Evolutionary conservation across 2,888 invertebrate species (phyloP), one percentile per base, ranked within the genome.

Genomic region (Platycnemis pennipes): DNA sequence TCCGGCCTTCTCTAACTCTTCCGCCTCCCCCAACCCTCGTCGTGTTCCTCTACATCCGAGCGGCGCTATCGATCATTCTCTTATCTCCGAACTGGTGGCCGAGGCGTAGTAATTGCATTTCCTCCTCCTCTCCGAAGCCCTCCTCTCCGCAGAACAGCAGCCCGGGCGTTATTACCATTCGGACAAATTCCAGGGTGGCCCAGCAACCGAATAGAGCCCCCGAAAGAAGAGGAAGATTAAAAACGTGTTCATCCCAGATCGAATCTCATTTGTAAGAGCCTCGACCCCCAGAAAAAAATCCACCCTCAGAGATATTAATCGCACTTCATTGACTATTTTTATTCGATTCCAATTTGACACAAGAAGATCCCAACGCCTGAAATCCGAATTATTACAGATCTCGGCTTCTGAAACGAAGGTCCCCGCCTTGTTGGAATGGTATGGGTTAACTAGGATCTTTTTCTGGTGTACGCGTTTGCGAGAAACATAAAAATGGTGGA

Each of bases 61-160:
- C 26, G 26, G 22, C n/a, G 26, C 63, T 22, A 63, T 63, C 63
- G 63, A 63, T 63, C 63, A 63, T 63, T 63, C 63, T 63, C 63
- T 63, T 63, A 63, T 63, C 63, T 63, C 63, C n/a, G 63, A 49
- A 49, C 13, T 49, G 49, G 11, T 16, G 49, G 63, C n/a, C 63
- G 63, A 63, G 63, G 63, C 63, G 63, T n/a, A 63, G n/a, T 63
- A 63, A 63, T 63, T 63, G 63, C 63, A 63, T 63, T 63, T 63
- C 63, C 63, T 63, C 8, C 63, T n/a, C 63, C n/a, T 8, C n/a
- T 7, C 26, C 26, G n/a, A 63, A 63, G 2, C 26, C 63, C 63
- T 63, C 63, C 7, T n/a, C 63, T n/a, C 63, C 63, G 8, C 26
- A n/a, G 63, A 26, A 63, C 63, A 63, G 26, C 63, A 26, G 22